Conservation (phyloP, 2,888 invertebrate species). For the Thelaira solivaga region DNA sequence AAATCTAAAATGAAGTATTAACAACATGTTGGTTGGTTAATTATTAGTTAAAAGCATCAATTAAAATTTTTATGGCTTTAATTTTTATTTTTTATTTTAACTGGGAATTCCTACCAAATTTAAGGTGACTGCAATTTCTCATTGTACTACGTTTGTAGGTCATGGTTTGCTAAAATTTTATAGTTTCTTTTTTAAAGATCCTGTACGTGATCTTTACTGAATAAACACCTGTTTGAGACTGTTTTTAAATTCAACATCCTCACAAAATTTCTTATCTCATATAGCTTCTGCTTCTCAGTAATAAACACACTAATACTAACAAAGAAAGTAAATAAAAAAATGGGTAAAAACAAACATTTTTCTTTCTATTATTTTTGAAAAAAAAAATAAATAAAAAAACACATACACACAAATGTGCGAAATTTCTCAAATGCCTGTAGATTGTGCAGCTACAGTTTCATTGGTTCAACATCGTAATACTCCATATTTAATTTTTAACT, state of each 20-base stretch:
- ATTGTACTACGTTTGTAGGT: conserved; percentile 70
- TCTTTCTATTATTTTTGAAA: not conserved
- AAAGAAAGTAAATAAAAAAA: too few relatives aligned
- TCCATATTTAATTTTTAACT: conserved; percentile 16
- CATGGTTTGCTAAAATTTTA: conserved; percentile 57
- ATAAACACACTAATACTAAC: not conserved
- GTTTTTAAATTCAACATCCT: conserved; percentile 38
- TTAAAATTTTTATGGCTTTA: too few relatives aligned
- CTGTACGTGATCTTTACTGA: conserved; percentile 65
- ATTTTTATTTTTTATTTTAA: too few relatives aligned
- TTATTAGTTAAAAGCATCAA: too few relatives aligned
- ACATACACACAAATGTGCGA: conserved; percentile 56
- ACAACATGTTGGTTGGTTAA: not conserved
- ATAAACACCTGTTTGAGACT: conserved; percentile 73
- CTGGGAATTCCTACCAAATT: conserved; percentile 40
- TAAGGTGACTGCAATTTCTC: conserved; percentile 63
- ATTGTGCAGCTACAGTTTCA: not conserved
- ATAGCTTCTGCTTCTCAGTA: conserved; percentile 3
- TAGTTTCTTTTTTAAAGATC: conserved; percentile 14
- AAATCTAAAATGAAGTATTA: conserved; percentile 69
- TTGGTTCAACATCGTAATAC: conserved; percentile 27
- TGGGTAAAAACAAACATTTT: conserved; percentile 6
- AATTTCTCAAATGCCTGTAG: conserved; percentile 52
- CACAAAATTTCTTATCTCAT: conserved; percentile 37
- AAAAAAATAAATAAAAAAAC: conserved; percentile 19